Evolutionary conservation across 30 jellyfish, hydroid and myxozoan species (phyloP), one percentile per base, ranked within the genome.

Genomic region (Cassiopea andromeda): DNA sequence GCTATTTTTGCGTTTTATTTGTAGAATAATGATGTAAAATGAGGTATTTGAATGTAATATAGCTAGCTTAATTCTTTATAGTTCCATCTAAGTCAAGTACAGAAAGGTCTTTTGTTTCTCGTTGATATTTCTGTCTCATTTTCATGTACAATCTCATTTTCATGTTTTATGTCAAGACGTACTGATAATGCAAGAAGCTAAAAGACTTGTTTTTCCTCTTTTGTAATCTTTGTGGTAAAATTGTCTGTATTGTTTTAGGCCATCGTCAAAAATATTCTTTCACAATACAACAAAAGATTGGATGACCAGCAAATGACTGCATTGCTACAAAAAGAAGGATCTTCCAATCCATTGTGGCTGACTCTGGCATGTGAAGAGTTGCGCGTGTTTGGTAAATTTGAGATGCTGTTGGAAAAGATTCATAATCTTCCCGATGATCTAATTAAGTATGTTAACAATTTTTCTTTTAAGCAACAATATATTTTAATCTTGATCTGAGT

Each of bases 261-360:
- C 68, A 96, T 96, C 87, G 99, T 96, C 67, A 74, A 84, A 78
- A 96, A 96, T 67, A 96, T 96, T n/a, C 89, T 96, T 17, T 73
- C 96, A 68, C 96, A 80, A 69, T 96, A 91, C 94, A 96, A 96
- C 90, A 96, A 96, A 69, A 83, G 97, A 47, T 79, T 96, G 44
- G 99, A 96, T 72, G 86, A 89, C 27, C 98, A 96, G 61, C 99
- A 96, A 73, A 75, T 87, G 85, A 89, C 88, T 48, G 74, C 97
- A 2, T 77, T 96, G 64, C 83, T 92, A 19, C 60, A 87, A 48
- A 96, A 96, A 60, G 60, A 84, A 84, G 99, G 99, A 47, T 96
- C 99, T 60, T 75, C 98, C 44, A 96, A 96, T 96, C 99, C 99
- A 69, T 84, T 96, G 57, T 96, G 99, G 99, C 83, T 96, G 75